Evolutionary conservation across 2,113 vertebrate species (phyloP).

Genomic region (Prietella phreatophila): DNA sequence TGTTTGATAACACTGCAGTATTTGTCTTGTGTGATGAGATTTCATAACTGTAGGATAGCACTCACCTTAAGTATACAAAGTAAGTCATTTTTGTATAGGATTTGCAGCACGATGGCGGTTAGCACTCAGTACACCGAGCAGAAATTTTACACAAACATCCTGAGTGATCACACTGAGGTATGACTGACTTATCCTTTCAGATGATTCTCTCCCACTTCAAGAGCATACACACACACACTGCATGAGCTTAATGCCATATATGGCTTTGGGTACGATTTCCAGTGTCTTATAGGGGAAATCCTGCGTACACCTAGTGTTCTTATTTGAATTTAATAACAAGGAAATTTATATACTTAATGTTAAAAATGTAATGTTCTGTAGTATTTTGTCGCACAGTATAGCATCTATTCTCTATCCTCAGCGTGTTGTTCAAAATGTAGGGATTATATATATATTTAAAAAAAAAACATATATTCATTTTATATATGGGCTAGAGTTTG

Average conservation of each 20-base stretch:
- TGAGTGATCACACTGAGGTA: neutral
- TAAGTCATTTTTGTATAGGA: neutral
- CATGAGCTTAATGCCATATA: neutral
- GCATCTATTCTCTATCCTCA: neutral
- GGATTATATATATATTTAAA: too few relatives aligned
- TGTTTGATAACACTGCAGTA: neutral
- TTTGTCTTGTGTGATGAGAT: neutral
- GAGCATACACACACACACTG: neutral
- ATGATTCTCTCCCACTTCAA: neutral
- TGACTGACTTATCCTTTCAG: conserved; percentile 12
- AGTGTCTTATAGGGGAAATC: neutral
- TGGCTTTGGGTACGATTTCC: neutral
- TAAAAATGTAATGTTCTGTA: neutral
- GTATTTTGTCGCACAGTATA: neutral
- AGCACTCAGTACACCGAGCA: neutral
- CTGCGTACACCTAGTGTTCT: neutral
- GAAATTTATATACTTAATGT: neutral
- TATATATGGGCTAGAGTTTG: too few relatives aligned
- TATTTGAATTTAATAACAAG: neutral
- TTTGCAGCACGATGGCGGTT: neutral
- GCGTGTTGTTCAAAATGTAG: neutral
- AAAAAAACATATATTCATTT: too few relatives aligned
- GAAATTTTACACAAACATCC: neutral
- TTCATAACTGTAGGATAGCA: neutral
- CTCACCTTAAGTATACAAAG: neutral